A percentile compares a stretch with the other conserved stretches of the same genome.
Conservation (phyloP, 2,888 invertebrate genomes). For the Hirtodrosophila confusa region DNA sequence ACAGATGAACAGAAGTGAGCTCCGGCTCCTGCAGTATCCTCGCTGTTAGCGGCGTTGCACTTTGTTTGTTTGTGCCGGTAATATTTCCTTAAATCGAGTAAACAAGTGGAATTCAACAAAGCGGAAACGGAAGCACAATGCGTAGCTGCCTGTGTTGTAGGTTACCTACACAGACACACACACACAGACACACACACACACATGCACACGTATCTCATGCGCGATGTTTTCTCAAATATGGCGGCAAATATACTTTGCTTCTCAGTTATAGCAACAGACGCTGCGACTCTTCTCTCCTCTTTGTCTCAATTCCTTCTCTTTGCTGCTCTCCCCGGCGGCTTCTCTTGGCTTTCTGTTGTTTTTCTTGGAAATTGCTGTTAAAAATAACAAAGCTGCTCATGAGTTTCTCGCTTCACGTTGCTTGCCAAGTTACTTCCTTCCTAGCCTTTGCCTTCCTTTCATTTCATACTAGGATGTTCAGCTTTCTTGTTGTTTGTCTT, state of each 20-base stretch:
- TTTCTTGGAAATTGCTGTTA: constrained; percentile 80
- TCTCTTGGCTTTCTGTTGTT: constrained; percentile 64
- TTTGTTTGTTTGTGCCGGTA: constrained; percentile 80
- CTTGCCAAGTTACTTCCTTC: constrained; percentile 72
- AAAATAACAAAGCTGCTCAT: constrained; percentile 75
- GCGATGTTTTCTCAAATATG: constrained; percentile 80
- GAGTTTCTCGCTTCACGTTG: constrained; percentile 59
- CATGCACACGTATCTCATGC: constrained; percentile 45
- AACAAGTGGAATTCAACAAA: constrained; percentile 81
- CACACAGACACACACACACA: constrained; percentile 13
- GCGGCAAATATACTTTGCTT: constrained; percentile 75
- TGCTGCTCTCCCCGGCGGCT: constrained; percentile 24
- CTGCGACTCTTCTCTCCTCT: constrained; percentile 11
- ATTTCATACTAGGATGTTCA: constrained; percentile 13
- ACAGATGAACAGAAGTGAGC: constrained; percentile 25
- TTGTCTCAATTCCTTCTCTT: constrained; percentile 8
- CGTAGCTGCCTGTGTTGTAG: constrained; percentile 60
- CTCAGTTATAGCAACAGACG: constrained; percentile 58
- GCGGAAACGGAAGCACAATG: constrained; percentile 80
- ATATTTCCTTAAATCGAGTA: constrained; percentile 81
- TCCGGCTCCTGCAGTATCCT: constrained; percentile 39
- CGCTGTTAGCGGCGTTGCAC: constrained; percentile 62
- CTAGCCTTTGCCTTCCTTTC: constrained; percentile 4
- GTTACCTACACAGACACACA: constrained; percentile 50
- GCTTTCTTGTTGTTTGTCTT: constrained; percentile 65